These are phyloP conservation scores for Botia almorhae DNA, from an alignment of 2,797 vertebrate genomes.

Conservation along the genomic window DNA sequence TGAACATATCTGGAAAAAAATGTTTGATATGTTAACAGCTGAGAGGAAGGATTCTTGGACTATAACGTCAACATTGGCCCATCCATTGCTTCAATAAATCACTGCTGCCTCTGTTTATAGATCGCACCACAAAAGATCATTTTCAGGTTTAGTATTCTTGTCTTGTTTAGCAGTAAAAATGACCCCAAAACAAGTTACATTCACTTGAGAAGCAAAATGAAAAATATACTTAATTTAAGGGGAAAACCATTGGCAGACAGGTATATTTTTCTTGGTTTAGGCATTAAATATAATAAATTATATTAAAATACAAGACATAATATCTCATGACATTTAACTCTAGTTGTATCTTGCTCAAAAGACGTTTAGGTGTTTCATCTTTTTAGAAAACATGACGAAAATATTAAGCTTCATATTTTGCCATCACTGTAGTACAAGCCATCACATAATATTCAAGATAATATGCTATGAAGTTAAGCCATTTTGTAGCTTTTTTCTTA, in stretches of 20 bases:
- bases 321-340: background rate
- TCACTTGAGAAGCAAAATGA: background rate
- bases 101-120: background rate
- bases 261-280: background rate
- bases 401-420: background rate
- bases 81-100: slow-evolving; percentile 8
- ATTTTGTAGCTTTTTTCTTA: background rate
- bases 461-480: background rate
- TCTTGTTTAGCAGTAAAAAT: background rate
- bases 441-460: background rate
- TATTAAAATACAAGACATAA: too few relatives aligned
- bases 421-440: background rate
- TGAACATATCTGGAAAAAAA: slow-evolving; percentile 23
- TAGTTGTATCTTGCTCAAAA: background rate
- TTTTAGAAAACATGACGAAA: background rate
- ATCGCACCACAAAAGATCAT: background rate
- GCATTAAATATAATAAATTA: too few relatives aligned
- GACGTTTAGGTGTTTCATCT: background rate
- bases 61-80: background rate
- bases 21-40: slow-evolving; percentile 21
- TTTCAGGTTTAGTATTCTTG: background rate
- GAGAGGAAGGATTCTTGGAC: background rate
- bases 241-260: too few relatives aligned
- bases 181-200: background rate
- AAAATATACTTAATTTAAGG: background rate